Conservation (phyloP, 1,140 invertebrate genomes). For the Hycleus phaleratus region DNA sequence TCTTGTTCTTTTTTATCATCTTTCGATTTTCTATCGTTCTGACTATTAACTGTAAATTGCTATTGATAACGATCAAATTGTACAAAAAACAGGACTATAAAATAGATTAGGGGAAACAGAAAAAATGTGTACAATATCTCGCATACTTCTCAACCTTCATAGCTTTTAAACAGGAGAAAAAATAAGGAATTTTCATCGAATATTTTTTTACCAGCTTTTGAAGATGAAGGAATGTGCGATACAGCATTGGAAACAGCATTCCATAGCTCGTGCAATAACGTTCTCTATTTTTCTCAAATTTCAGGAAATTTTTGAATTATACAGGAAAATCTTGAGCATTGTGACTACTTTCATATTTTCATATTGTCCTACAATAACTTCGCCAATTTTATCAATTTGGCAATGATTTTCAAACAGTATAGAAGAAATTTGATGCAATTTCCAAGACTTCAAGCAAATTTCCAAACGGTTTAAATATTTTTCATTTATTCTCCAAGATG, state of each 20-base stretch:
- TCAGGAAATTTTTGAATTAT: no score
- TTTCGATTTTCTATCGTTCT: slow-evolving; percentile 24
- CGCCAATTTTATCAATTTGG: background rate
- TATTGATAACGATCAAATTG: slow-evolving; percentile 20
- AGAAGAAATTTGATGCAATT: background rate
- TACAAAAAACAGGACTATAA: background rate
- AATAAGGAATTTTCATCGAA: background rate
- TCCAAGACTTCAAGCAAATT: no score
- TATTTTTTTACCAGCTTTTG: background rate
- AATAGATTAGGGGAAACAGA: background rate
- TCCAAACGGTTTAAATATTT: no score
- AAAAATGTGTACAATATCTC: background rate
- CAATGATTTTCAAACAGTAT: background rate
- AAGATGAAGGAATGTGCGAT: background rate
- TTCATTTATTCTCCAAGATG: no score
- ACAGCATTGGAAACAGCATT: no score
- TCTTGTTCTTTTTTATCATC: slow-evolving; percentile 54
- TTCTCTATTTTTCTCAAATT: no score
- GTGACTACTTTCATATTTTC: no score
- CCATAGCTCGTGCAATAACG: no score
- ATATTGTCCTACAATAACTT: no score
- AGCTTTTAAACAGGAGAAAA: no score
- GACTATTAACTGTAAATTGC: slow-evolving; percentile 31
- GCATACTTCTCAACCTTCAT: background rate
- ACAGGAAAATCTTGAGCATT: no score